These are phyloP conservation scores for Calidris pugnax DNA, from an alignment of 2,113 vertebrate species.

Conservation along the genomic window DNA sequence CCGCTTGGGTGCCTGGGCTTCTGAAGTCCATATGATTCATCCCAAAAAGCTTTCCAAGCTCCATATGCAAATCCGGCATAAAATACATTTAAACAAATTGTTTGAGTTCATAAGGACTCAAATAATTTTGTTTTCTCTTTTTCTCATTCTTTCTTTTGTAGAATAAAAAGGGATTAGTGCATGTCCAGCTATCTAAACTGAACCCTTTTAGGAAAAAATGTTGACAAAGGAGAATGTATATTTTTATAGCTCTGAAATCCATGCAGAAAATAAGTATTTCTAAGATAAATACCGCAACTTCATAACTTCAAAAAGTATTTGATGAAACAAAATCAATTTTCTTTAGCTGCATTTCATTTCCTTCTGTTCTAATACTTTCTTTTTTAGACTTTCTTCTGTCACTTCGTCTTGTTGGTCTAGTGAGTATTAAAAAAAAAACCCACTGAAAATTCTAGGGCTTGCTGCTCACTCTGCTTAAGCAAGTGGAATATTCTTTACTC, in stretches of 20 bases:
- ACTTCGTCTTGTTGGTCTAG: background rate
- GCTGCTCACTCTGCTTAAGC: background rate
- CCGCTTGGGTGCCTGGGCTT: background rate
- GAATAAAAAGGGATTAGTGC: conserved; percentile 40
- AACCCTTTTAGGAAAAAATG: conserved; percentile 21
- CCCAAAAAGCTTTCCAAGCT: background rate
- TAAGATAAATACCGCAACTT: conserved; percentile 52
- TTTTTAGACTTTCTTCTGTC: background rate
- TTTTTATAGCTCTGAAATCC: conserved; percentile 39
- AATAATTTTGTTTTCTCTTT: conserved; percentile 12
- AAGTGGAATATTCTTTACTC: background rate
- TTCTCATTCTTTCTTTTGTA: background rate
- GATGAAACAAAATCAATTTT: conserved; percentile 63
- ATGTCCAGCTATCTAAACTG: conserved; percentile 36
- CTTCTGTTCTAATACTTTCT: conserved; percentile 19
- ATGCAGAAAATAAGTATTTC: conserved; percentile 59
- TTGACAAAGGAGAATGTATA: conserved; percentile 32
- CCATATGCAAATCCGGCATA: background rate
- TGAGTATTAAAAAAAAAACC: background rate
- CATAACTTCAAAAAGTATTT: conserved; percentile 66
- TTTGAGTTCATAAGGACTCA: background rate
- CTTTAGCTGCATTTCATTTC: conserved; percentile 41
- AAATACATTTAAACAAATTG: background rate
- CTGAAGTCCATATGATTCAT: background rate
- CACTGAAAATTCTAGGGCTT: background rate